Evolutionary conservation across 2,888 invertebrate species (phyloP).

Genomic region (Stenchaetothrips biformis): DNA sequence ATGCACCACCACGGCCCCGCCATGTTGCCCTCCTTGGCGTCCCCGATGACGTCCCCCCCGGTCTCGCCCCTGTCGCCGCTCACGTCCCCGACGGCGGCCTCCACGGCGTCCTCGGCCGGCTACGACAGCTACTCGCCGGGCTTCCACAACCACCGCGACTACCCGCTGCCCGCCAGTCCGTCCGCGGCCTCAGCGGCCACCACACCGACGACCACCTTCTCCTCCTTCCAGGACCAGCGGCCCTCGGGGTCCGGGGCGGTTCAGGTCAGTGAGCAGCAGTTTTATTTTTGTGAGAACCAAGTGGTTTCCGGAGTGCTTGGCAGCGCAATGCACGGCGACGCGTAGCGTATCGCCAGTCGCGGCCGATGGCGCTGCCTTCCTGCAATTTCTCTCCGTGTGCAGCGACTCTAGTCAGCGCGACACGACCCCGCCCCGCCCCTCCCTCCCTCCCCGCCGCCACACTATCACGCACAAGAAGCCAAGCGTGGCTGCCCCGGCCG

Average conservation of each 20-base stretch:
- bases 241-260: neutral
- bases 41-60: neutral
- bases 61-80: neutral
- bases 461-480: neutral
- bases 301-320: too few relatives aligned
- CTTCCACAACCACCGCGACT: constrained; percentile 13
- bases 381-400: neutral
- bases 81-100: neutral
- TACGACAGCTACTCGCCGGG: neutral
- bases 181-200: too few relatives aligned
- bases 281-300: too few relatives aligned
- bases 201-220: neutral
- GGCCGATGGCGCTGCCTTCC: too few relatives aligned
- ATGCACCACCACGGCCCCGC: neutral
- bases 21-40: neutral
- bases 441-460: neutral
- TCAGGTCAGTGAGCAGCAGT: neutral
- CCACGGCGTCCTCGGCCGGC: neutral
- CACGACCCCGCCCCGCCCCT: neutral
- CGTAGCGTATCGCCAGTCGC: too few relatives aligned
- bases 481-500: neutral
- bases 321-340: too few relatives aligned
- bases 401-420: neutral
- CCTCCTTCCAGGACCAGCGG: neutral
- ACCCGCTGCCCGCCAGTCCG: neutral